Evolutionary conservation across 2,797 vertebrate species (phyloP).

Genomic region (Antrozous pallidus): DNA sequence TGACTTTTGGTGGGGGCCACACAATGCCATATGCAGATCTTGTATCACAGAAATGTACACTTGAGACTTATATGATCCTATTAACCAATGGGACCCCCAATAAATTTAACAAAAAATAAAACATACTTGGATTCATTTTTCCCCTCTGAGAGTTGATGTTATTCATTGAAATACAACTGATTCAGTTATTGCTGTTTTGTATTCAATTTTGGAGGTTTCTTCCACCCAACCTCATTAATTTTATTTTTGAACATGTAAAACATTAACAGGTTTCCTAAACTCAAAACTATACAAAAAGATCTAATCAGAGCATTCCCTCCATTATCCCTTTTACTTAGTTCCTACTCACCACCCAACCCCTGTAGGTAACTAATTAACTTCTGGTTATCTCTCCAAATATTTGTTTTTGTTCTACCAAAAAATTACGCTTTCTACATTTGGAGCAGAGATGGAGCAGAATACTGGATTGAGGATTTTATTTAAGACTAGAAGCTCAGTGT

Average conservation of each 20-base stretch:
- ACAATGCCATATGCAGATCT: background rate
- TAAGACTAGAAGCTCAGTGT: background rate
- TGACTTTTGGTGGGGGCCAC: background rate
- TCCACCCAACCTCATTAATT: background rate
- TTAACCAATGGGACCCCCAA: background rate
- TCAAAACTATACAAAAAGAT: background rate
- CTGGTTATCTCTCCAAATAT: background rate
- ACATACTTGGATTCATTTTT: background rate
- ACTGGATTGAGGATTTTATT: background rate
- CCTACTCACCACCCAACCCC: background rate
- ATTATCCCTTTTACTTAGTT: background rate
- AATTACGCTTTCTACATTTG: background rate
- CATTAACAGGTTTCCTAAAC: slow-evolving; percentile 4
- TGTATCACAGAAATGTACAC: background rate
- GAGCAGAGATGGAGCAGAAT: background rate
- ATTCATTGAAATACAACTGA: background rate
- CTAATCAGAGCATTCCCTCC: background rate
- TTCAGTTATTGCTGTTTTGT: background rate
- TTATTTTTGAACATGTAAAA: slow-evolving; percentile 26
- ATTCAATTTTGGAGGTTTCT: background rate
- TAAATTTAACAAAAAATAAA: background rate
- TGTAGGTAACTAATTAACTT: background rate
- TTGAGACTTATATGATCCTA: too few species aligned
- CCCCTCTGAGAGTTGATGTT: background rate
- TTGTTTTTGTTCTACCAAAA: slow-evolving; percentile 14